Base-by-base conservation (phyloP, 2,113 vertebrate genomes). In the Brachypteracias leptosomus region DNA sequence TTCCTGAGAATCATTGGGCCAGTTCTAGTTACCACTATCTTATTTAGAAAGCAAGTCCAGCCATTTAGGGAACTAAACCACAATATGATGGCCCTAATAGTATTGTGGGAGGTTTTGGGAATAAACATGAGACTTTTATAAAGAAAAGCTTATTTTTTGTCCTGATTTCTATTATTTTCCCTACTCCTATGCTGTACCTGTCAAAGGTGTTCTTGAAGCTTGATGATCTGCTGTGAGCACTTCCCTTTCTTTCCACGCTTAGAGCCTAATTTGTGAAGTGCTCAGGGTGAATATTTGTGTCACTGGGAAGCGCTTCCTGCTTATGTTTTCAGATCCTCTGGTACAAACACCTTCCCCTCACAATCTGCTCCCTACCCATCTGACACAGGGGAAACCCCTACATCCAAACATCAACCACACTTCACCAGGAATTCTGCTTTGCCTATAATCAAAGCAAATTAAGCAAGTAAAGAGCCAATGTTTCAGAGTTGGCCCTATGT, bases 381-480 rank as follows among this genome's bases (percentile, higher is more conserved):
- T 28, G 36, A 26, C 19, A 21, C 4, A n/a, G 9, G 42, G 46
- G 20, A 85, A 79, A 52, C 5, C 18, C 12, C 26, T 57, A 36
- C 26, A 90, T 7, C 24, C 67, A 46, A 57, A 42, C 6, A 38
- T 8, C 26, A 20, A 8, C 9, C 9, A 35, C 18, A 16, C 22
- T 63, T 87, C 61, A 68, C 47, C 51, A 77, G 81, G 59, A 94
- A 91, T 95, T 94, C 84, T 78, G 29, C 36, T 77, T 62, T 74
- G 71, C n/a, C 51, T 95, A 8, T 28, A 70, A 49, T 90, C 74
- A 96, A 76, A 94, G 68, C 28, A 96, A 88, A 93, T 58, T 91
- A 51, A 95, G 63, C 54, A 89, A 89, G 84, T 94, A 88, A 55
- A 49, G 46, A 77, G 24, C 5, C 59, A 49, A 10, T 16, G 4